Conservation (phyloP, 2,113 vertebrate genomes). For the Noctilio leporinus region DNA sequence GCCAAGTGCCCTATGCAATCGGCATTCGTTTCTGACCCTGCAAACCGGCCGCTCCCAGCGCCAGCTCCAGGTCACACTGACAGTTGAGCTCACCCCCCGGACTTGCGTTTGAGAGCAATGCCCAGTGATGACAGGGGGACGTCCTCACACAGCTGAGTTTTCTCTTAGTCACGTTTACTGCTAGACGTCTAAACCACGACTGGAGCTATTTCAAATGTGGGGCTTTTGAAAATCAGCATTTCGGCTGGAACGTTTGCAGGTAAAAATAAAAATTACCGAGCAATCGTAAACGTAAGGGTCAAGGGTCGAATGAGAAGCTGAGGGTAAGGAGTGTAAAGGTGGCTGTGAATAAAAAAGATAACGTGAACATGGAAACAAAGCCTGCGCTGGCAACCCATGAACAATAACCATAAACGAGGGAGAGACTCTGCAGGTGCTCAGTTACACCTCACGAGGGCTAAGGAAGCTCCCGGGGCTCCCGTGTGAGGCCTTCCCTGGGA, state of each 20-base stretch:
- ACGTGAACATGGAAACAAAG: neutral
- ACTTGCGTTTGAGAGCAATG: neutral
- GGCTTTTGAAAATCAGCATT: conserved; percentile 26
- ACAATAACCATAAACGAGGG: neutral
- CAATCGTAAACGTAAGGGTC: neutral
- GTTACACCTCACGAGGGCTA: neutral
- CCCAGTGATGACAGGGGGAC: neutral
- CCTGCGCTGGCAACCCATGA: neutral
- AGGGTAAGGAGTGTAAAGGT: conserved; percentile 61
- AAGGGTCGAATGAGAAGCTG: conserved; percentile 11
- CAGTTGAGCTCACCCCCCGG: neutral
- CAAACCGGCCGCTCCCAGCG: neutral
- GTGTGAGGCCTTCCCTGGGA: fast-evolving
- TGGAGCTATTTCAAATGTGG: neutral
- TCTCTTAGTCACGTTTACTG: neutral
- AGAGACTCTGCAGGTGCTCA: neutral
- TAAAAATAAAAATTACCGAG: conserved; percentile 39
- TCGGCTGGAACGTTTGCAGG: neutral
- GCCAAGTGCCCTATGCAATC: neutral
- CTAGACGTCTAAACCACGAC: neutral
- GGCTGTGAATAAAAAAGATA: conserved; percentile 78
- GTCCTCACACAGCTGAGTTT: neutral
- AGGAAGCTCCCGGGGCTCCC: neutral
- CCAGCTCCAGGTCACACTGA: neutral
- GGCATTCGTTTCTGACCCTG: neutral